A percentile compares a stretch with the other conserved stretches of the same genome.
phyloP scores from a whole-genome alignment of 2,113 vertebrate genomes.

The Myodes glareolus region DNA sequence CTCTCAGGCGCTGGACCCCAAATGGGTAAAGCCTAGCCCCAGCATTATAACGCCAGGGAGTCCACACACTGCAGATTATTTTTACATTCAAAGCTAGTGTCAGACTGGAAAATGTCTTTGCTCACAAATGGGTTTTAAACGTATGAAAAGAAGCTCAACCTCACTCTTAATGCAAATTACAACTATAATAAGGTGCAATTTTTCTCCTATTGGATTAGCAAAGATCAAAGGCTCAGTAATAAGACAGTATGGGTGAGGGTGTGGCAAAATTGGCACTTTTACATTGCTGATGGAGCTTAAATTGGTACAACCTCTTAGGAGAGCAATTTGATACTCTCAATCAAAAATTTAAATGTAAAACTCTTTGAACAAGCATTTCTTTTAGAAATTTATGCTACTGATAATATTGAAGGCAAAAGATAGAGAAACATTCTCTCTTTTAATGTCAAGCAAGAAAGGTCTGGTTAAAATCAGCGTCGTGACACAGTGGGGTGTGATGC shows the following conservation, averaged over 20 bases:
- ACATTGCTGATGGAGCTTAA: constrained; percentile 50
- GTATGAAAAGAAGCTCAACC: constrained; percentile 66
- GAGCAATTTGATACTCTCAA: constrained; percentile 65
- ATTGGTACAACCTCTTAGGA: constrained; percentile 41
- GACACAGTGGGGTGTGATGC: neutral
- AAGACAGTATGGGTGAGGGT: constrained; percentile 1
- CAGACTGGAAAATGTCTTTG: constrained; percentile 66
- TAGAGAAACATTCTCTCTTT: too few relatives aligned
- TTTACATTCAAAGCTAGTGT: constrained; percentile 58
- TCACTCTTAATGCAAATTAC: constrained; percentile 69
- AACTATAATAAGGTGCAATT: constrained; percentile 68
- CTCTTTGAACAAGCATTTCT: constrained; percentile 36
- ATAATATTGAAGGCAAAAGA: constrained; percentile 23
- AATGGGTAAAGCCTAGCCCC: neutral
- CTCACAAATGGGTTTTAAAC: constrained; percentile 72
- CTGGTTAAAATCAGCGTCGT: neutral
- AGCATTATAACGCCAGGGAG: neutral
- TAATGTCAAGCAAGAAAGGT: neutral
- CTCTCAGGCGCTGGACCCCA: neutral
- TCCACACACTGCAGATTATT: neutral
- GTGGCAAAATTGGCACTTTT: constrained; percentile 61
- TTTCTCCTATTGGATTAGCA: constrained; percentile 60
- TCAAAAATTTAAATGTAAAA: constrained; percentile 58
- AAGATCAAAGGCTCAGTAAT: constrained; percentile 69
- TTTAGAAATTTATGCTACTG: constrained; percentile 38